These are phyloP conservation scores for Myxocyprinus asiaticus DNA, from an alignment of 2,113 vertebrate genomes.

Conservation along the genomic window DNA sequence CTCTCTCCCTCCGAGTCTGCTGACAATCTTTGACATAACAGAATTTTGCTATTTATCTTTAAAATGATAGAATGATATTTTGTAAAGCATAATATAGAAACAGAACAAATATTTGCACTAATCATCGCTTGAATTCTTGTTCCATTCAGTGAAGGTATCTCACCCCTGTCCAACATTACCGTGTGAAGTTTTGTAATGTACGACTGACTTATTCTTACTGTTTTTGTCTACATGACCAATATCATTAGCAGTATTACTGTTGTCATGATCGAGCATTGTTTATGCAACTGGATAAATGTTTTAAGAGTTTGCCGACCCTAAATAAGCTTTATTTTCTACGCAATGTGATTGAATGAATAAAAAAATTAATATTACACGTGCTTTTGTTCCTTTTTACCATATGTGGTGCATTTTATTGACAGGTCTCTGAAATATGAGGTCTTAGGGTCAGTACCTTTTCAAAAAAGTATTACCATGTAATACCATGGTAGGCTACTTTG, in stretches of 20 bases:
- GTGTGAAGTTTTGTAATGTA: conserved; percentile 28
- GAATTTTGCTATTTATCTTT: conserved; percentile 66
- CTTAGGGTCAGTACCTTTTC: no score
- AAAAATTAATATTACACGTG: conserved; percentile 3
- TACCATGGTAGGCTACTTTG: no score
- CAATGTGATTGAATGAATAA: conserved; percentile 47
- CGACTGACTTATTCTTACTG: conserved; percentile 10
- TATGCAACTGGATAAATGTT: conserved; percentile 22
- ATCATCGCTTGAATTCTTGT: conserved; percentile 60
- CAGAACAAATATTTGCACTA: conserved; percentile 66
- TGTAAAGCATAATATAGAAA: conserved; percentile 66
- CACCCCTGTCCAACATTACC: conserved; percentile 4
- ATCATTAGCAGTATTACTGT: conserved; percentile 23
- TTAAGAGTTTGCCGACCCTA: conserved; percentile 30
- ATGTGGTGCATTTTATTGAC: no score
- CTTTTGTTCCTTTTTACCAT: background rate
- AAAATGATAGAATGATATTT: conserved; percentile 46
- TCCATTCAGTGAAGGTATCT: background rate
- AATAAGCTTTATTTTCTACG: conserved; percentile 54
- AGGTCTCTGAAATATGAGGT: background rate
- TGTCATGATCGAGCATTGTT: conserved; percentile 33
- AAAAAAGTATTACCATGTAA: no score
- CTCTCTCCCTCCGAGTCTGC: background rate
- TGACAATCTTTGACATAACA: conserved; percentile 70
- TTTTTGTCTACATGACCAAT: background rate